phyloP scores from a whole-genome alignment of 2,797 vertebrate genomes.

The Malacoraja senta region DNA sequence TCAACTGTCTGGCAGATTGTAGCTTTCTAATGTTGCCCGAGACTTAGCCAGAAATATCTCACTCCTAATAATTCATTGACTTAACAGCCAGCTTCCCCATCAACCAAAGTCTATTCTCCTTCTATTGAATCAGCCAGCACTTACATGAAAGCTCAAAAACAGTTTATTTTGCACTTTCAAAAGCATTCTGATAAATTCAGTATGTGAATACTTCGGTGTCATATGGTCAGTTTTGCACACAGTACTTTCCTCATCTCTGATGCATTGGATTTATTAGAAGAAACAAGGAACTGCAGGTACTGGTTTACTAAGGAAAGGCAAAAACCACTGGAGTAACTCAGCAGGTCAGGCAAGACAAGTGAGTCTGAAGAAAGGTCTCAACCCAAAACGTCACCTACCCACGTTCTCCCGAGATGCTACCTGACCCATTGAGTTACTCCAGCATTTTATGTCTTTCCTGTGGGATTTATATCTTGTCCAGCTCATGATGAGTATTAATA shows the following conservation, averaged over 20 bases:
- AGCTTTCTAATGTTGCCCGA: background rate
- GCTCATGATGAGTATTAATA: background rate
- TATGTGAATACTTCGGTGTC: background rate
- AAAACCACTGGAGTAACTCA: no score
- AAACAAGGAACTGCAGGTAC: no score
- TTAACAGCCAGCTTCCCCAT: background rate
- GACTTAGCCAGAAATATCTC: conserved; percentile 14
- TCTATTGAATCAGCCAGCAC: background rate
- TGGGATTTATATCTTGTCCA: background rate
- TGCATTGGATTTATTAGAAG: background rate
- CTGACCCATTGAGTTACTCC: no score
- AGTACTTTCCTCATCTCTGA: background rate
- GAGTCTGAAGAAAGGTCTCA: no score
- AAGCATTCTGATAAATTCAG: background rate
- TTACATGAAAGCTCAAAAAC: background rate
- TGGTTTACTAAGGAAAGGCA: no score
- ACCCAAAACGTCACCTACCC: no score
- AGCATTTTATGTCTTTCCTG: no score
- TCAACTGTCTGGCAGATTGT: background rate
- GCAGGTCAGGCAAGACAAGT: no score
- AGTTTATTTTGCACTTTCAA: background rate
- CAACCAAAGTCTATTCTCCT: background rate
- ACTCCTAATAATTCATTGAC: background rate
- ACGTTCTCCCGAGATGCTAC: no score
- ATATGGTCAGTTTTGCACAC: background rate